These are phyloP conservation scores for Peribatodes rhomboidaria DNA, from an alignment of 2,888 invertebrate genomes.

Conservation along the genomic window DNA sequence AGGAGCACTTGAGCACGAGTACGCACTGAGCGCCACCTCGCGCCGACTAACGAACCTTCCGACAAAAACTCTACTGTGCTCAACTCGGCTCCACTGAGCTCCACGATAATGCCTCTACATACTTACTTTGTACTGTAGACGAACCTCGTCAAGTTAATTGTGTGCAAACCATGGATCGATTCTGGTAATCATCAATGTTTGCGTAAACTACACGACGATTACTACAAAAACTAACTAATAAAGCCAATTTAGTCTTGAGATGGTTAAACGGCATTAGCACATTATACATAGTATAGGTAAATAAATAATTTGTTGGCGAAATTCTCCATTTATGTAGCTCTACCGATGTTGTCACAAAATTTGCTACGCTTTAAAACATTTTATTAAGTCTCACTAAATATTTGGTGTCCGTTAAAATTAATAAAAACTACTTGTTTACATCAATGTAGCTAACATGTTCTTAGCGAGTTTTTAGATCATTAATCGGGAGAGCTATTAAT, in stretches of 20 bases:
- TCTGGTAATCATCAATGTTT: background rate
- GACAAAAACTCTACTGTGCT: conserved; percentile 74
- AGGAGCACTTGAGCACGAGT: conserved; percentile 82
- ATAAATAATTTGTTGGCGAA: background rate
- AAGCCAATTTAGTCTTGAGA: background rate
- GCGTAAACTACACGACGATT: background rate
- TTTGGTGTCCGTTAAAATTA: no score
- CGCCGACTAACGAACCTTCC: conserved; percentile 81
- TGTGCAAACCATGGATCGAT: conserved; percentile 48
- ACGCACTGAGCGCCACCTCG: conserved; percentile 81
- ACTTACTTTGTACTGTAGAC: conserved; percentile 60
- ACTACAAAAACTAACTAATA: background rate
- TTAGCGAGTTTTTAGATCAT: no score
- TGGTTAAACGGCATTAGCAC: background rate
- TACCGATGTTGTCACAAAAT: conserved; percentile 19
- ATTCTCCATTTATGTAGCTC: conserved; percentile 3
- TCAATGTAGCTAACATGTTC: no score
- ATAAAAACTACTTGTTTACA: conserved; percentile 55
- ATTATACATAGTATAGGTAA: background rate
- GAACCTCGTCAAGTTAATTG: conserved; percentile 60
- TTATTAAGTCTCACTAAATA: background rate
- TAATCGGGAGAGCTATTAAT: conserved; percentile 65
- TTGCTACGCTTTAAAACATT: conserved; percentile 31
- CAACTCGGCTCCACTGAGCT: conserved; percentile 56
- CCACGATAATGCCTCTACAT: conserved; percentile 54